These are phyloP conservation scores for Naja naja DNA, from an alignment of 2,113 vertebrate species.

Conservation along the genomic window DNA sequence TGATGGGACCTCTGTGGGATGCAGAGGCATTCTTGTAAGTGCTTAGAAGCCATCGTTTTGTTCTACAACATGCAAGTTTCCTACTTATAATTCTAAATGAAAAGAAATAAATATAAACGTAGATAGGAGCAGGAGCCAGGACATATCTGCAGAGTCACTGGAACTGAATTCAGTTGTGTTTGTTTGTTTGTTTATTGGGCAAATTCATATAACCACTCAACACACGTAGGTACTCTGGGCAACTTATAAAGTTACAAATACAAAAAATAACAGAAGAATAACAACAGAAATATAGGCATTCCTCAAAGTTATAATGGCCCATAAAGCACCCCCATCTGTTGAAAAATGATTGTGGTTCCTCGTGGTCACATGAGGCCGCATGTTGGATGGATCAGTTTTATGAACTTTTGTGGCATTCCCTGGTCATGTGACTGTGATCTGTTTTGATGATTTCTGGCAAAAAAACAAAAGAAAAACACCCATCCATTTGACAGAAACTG, in stretches of 20 bases:
- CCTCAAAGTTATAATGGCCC: too few relatives aligned
- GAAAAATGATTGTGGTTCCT: too few relatives aligned
- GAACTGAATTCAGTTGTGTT: conserved; percentile 42
- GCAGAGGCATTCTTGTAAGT: not conserved
- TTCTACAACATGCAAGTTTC: not conserved
- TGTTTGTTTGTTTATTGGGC: conserved; percentile 29
- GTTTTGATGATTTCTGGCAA: not conserved
- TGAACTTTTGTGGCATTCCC: too few relatives aligned
- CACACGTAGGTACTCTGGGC: not conserved
- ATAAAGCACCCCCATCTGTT: too few relatives aligned
- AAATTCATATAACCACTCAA: not conserved
- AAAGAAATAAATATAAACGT: not conserved
- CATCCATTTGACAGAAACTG: not conserved
- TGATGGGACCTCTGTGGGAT: not conserved
- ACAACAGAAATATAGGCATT: too few relatives aligned
- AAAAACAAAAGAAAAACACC: not conserved
- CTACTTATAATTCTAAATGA: not conserved
- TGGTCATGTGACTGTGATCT: too few relatives aligned
- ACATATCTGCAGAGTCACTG: not conserved
- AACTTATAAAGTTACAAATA: not conserved
- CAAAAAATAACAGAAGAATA: not conserved
- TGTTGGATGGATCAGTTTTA: too few relatives aligned
- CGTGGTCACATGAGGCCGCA: too few relatives aligned
- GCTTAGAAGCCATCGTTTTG: not conserved
- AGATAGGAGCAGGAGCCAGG: not conserved